Evolutionary conservation across 2,888 invertebrate species (phyloP).

Genomic region (Orthosia cruda): DNA sequence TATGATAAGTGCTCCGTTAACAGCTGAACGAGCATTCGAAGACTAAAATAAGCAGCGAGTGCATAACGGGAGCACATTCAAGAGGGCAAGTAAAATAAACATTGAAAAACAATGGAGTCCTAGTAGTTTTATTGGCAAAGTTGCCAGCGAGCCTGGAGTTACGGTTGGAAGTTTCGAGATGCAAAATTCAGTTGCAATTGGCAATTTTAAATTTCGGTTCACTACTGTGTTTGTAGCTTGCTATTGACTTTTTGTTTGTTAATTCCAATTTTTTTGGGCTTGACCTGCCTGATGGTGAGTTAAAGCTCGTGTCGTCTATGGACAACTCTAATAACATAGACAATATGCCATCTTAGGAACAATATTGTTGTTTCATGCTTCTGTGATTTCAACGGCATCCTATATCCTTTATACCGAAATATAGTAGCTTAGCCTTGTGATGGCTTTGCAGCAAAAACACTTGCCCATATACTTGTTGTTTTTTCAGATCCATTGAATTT

Average conservation of each 20-base stretch:
- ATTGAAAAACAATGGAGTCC: slow-evolving; percentile 43
- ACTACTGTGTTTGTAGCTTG: not conserved
- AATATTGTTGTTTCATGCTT: not conserved
- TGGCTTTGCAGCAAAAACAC: not conserved
- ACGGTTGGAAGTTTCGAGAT: slow-evolving; percentile 44
- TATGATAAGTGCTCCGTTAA: slow-evolving; percentile 61
- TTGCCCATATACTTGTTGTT: not conserved
- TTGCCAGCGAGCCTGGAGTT: slow-evolving; percentile 41
- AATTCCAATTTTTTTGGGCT: not conserved
- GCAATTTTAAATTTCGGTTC: slow-evolving; percentile 52
- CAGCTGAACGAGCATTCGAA: slow-evolving; percentile 53
- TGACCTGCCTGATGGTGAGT: too few relatives aligned
- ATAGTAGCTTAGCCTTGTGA: not conserved
- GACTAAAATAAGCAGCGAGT: slow-evolving; percentile 43
- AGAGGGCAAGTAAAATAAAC: slow-evolving; percentile 61
- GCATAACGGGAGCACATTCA: slow-evolving; percentile 47
- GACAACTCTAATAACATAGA: not conserved
- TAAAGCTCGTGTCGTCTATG: not conserved
- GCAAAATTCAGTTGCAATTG: slow-evolving; percentile 29
- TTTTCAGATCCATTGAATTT: not conserved
- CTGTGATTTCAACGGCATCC: not conserved
- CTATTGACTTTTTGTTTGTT: not conserved
- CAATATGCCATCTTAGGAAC: not conserved
- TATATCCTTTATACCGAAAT: not conserved
- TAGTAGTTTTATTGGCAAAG: slow-evolving; percentile 63